These are phyloP conservation scores for Cyanoramphus novaezelandiae DNA, from an alignment of 2,113 vertebrate species.

Conservation along the genomic window DNA sequence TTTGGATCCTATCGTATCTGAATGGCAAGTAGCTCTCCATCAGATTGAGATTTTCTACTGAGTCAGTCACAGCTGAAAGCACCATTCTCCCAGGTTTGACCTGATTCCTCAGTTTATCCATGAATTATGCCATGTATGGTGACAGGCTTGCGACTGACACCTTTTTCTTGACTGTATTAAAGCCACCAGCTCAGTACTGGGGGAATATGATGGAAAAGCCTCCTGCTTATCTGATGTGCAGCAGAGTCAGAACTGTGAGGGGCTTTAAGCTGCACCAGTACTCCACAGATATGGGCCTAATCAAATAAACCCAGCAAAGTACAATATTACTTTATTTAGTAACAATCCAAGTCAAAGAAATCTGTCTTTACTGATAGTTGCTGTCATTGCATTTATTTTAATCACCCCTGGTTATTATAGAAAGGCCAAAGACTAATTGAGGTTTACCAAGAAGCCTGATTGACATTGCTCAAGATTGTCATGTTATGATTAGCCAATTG, in stretches of 20 bases:
- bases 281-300: background rate
- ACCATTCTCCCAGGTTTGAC: background rate
- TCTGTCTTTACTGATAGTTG: background rate
- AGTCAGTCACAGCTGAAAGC: background rate
- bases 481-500: background rate
- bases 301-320: background rate
- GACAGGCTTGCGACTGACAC: background rate
- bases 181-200: background rate
- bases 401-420: background rate
- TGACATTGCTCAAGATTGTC: background rate
- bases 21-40: background rate
- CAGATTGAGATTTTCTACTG: background rate
- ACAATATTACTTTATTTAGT: background rate
- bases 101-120: background rate
- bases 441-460: background rate
- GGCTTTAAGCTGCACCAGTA: background rate
- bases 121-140: background rate
- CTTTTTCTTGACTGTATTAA: background rate
- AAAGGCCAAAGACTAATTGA: background rate
- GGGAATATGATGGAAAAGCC: background rate
- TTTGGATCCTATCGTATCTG: background rate
- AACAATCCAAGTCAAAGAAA: background rate
- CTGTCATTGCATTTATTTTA: background rate
- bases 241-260: background rate
- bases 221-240: background rate